A percentile compares a stretch with the other conserved stretches of the same genome.
These are phyloP conservation scores for Capricornis sumatraensis DNA, from an alignment of 2,113 vertebrate species.

Conservation along the genomic window DNA sequence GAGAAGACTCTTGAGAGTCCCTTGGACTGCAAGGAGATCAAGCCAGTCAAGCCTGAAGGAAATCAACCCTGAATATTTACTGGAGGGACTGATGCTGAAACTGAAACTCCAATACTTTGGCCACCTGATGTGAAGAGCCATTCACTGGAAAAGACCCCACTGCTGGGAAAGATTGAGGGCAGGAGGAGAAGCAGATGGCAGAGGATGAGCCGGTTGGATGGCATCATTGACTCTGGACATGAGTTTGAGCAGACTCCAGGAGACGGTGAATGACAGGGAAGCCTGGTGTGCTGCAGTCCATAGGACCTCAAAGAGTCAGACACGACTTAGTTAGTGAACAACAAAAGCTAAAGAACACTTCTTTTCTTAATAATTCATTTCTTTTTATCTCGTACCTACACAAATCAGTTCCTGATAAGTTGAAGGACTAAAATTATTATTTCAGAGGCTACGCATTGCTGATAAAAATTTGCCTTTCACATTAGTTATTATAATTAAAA, in stretches of 20 bases:
- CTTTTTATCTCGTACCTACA: background rate
- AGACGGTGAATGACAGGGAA: background rate
- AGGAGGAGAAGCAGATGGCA: background rate
- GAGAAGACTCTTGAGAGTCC: background rate
- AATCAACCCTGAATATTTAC: background rate
- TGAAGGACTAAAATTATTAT: background rate
- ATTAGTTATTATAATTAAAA: background rate
- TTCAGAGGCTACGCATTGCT: background rate
- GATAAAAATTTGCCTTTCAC: background rate
- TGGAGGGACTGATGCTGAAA: background rate
- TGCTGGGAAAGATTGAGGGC: background rate
- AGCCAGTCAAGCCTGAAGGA: background rate
- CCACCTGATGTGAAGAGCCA: background rate
- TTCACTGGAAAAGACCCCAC: background rate
- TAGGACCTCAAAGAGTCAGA: background rate
- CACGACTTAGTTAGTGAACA: background rate
- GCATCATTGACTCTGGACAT: background rate
- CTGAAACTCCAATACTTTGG: background rate
- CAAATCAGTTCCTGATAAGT: background rate
- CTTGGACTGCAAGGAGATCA: background rate
- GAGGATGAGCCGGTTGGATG: background rate
- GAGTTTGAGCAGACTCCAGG: background rate
- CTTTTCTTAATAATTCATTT: background rate
- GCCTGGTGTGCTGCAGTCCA: background rate
- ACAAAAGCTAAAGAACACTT: background rate